Conservation (phyloP, 1,140 invertebrate species). For the Scaptomyza montana region DNA sequence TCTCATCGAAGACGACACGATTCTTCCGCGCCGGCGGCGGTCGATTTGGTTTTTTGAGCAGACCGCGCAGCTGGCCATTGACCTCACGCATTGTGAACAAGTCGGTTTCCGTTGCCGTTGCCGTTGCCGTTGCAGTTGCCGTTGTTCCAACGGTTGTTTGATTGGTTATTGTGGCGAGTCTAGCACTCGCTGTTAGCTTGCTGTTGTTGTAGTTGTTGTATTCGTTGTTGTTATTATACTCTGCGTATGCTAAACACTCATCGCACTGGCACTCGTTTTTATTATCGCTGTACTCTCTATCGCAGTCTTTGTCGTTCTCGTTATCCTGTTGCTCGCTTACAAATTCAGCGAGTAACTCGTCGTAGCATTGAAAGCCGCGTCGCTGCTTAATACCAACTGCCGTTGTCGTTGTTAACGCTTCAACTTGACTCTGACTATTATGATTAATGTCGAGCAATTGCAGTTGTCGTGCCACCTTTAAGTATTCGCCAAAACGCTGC, state of each 20-base stretch:
- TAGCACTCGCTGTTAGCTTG: constrained; percentile 12
- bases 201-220: constrained; percentile 27
- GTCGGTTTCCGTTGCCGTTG: not conserved
- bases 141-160: not conserved
- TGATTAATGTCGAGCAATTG: constrained; percentile 52
- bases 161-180: not conserved
- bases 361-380: constrained; percentile 69
- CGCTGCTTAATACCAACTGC: constrained; percentile 22
- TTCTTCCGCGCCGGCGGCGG: constrained; percentile 85
- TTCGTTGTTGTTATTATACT: constrained; percentile 22
- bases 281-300: constrained; percentile 27
- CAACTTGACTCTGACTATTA: constrained; percentile 4
- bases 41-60: constrained; percentile 82
- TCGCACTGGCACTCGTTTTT: constrained; percentile 60
- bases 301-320: constrained; percentile 25
- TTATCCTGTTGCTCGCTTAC: constrained; percentile 64
- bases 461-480: constrained; percentile 63
- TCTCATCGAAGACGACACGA: constrained; percentile 93
- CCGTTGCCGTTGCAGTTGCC: not conserved
- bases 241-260: constrained; percentile 59
- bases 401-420: not conserved
- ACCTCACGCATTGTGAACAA: constrained; percentile 76
- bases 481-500: constrained; percentile 66
- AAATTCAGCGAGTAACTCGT: constrained; percentile 73
- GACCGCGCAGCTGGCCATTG: constrained; percentile 75